phyloP scores from a whole-genome alignment of 1,140 invertebrate species.

The Potamilus streckersoni region DNA sequence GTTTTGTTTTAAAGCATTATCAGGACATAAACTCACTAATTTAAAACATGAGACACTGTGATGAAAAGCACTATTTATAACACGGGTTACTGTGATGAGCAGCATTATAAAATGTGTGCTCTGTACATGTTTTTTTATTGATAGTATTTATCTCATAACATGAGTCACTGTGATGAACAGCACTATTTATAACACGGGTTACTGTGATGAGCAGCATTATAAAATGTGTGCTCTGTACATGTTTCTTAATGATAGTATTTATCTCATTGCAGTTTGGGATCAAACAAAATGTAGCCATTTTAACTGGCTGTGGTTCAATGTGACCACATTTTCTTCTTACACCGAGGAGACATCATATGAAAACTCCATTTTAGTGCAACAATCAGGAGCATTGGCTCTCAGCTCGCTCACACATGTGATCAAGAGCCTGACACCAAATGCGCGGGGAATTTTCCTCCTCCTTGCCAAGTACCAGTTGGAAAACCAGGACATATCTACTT shows the following conservation, averaged over 20 bases:
- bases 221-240: no score
- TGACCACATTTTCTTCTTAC: slow-evolving; percentile 86
- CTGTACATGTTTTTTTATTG: no score
- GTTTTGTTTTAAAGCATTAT: no score
- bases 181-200: no score
- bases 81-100: no score
- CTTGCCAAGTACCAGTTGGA: slow-evolving; percentile 83
- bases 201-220: no score
- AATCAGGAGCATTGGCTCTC: slow-evolving; percentile 81
- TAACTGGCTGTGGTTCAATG: slow-evolving; percentile 88
- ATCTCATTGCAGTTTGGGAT: slow-evolving; percentile 83
- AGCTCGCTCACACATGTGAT: slow-evolving; percentile 90
- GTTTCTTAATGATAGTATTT: not conserved
- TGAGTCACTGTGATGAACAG: no score
- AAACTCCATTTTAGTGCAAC: slow-evolving; percentile 84
- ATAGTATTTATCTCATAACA: slow-evolving; percentile 35
- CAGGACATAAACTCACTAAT: no score
- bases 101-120: no score
- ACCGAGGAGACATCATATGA: slow-evolving; percentile 89
- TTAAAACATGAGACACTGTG: no score
- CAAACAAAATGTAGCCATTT: slow-evolving; percentile 83
- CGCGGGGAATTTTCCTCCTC: slow-evolving; percentile 86
- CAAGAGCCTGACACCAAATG: slow-evolving; percentile 87
- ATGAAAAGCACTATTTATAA: no score
- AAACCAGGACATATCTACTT: slow-evolving; percentile 77